These are phyloP conservation scores for Spondyliosoma cantharus DNA, from an alignment of 2,797 vertebrate species.

Conservation along the genomic window DNA sequence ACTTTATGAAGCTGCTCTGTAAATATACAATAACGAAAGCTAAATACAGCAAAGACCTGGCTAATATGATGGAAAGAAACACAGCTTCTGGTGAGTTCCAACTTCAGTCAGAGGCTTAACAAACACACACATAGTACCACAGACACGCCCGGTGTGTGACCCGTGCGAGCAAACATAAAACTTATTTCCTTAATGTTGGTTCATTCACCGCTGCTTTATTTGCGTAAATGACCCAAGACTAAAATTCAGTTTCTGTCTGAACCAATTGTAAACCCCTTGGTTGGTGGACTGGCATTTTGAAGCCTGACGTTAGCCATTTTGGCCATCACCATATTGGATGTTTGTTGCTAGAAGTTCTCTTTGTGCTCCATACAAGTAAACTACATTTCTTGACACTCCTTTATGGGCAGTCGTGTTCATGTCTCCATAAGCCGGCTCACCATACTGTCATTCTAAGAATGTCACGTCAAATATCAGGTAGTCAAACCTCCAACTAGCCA, in stretches of 20 bases:
- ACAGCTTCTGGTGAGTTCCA: no score
- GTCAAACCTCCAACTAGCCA: conserved; percentile 12
- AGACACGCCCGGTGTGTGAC: neutral
- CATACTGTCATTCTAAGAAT: conserved; percentile 51
- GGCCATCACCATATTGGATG: no score
- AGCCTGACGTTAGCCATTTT: no score
- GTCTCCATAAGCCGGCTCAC: conserved; percentile 1
- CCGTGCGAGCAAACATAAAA: no score
- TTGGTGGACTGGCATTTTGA: no score
- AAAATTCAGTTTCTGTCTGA: no score
- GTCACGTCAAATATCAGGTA: conserved; percentile 34
- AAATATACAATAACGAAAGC: neutral
- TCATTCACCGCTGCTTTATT: no score
- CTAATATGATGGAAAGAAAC: no score
- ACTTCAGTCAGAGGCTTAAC: neutral
- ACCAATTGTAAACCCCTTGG: no score
- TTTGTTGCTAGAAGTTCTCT: neutral
- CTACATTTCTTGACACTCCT: neutral
- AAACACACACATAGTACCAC: neutral
- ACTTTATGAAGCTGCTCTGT: neutral
- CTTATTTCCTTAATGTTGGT: no score
- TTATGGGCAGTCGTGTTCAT: neutral
- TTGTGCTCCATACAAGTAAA: conserved; percentile 7
- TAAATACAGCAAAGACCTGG: neutral
- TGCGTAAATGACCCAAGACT: no score